Conservation (phyloP, 1,140 invertebrate genomes). For the Calliopsis andreniformis region DNA sequence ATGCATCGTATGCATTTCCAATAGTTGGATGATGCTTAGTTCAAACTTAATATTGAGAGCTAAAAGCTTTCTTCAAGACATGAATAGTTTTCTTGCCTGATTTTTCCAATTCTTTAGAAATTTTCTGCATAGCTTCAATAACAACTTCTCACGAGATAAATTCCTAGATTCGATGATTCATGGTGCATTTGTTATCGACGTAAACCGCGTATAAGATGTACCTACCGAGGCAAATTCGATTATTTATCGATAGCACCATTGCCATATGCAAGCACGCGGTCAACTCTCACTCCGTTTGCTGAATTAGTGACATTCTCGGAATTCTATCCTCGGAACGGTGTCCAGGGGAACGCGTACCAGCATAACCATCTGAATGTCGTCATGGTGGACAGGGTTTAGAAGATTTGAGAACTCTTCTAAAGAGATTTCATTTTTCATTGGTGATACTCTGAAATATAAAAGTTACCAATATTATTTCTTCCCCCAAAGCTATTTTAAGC, state of each 20-base stretch:
- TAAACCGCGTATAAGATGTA: not conserved
- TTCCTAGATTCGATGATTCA: not conserved
- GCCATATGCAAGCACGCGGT: not conserved
- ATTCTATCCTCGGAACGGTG: conserved; percentile 5
- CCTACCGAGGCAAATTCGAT: not conserved
- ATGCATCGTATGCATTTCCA: not conserved
- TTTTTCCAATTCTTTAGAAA: no score
- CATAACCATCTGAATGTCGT: conserved; percentile 7
- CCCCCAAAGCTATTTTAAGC: no score
- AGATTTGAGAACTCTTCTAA: no score
- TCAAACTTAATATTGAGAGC: no score
- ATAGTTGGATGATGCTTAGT: not conserved
- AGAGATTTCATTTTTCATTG: no score
- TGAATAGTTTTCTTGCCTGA: no score
- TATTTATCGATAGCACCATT: not conserved
- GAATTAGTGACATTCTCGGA: conserved; percentile 29
- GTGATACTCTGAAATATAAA: no score
- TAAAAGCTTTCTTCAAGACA: no score
- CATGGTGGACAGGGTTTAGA: not conserved
- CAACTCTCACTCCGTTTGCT: conserved; percentile 4
- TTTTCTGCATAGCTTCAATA: no score
- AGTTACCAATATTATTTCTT: no score
- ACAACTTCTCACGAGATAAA: not conserved
- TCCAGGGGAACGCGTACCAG: not conserved
- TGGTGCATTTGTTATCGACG: not conserved